Base-by-base conservation (phyloP, 2,888 invertebrate genomes). In the Philaethria dido region DNA sequence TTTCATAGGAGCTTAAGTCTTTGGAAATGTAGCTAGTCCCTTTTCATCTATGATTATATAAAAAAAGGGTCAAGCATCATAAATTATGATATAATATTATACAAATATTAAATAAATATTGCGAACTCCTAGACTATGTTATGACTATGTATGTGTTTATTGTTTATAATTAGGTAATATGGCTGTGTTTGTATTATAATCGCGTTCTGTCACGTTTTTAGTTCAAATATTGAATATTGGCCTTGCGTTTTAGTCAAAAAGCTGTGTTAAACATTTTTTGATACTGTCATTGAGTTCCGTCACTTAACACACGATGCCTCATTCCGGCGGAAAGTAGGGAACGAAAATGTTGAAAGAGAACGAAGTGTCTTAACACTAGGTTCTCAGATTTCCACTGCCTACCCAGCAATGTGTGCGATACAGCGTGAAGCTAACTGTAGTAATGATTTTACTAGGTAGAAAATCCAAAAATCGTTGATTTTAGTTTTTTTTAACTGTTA, bases 101-200 rank as follows among this genome's bases (percentile, higher is more conserved):
- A 20, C 29, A 61, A 61, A 48, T 42, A 13, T n/a, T n/a, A n/a
- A n/a, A n/a, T n/a, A 42, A 50, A 62, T 29, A 42, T 52, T 42
- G 42, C 20, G 16, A 50, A 33, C 45, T 64, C 57, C 33, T 64
- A 47, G 55, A 25, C 39, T 66, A 48, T 44, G 29, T 33, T 33
- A 48, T 33, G n/a, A n/a, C 33, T 45, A 6, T 57, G 22, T 42
- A 16, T 57, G 42, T 52, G 22, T 42, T 52, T 3, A 29, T 45
- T 54, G 13, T 57, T 22, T 25, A 16, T 50, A 63, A 52, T n/a
- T 60, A 61, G 65, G n/a, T 65, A 44, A 55, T 48, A 64, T 45
- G 63, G 67, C 63, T 67, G 67, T 67, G 67, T 67, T 63, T 57
- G 22, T 59, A 67, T 50, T 25, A 45, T 20, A 47, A 22, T 39